Evolutionary conservation across 2,113 vertebrate genomes (phyloP), one percentile per base, ranked within the genome.

Genomic region (Bolborhynchus lineola): DNA sequence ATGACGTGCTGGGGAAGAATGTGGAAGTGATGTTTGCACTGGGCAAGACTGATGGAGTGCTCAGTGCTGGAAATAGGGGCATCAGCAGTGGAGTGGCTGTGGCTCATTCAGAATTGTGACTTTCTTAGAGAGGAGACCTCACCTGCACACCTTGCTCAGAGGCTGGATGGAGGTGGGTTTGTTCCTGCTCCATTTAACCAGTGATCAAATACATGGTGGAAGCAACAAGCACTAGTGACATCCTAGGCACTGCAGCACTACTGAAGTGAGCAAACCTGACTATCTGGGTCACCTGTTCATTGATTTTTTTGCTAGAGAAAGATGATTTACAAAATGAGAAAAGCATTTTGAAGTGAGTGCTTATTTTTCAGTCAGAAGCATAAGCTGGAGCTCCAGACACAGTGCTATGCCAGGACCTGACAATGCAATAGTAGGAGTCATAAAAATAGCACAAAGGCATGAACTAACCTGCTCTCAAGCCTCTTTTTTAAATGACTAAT

Each of bases 401-500:
- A 0, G 15, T 65, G 74, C 68, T 88, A 24, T 82, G 74, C 93
- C 92, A 92, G 76, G 67, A 81, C 52, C 67, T 91, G 88, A 96
- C 84, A 96, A 94, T 77, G 67, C 55, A 82, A 69, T 57, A 93
- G 69, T 44, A 90, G 47, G 41, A 92, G 47, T 77, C 60, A 67
- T 71, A 93, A 92, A 97, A 96, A 92, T 82, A 96, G 53, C 70
- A 89, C 49, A 96, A 80, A 92, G 37, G 46, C 44, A 63, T 33
- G 57, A 85, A 49, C n/a, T 81, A 94, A 91, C 79, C 44, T 89
- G 65, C 57, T 92, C 16, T 82, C 46, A 92, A 69, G 55, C 7
- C 10, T 64, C 15, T 39, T 89, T 74, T 70, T 50, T 67, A 1
- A 60, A 82, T 69, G 2, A 84, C 77, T 92, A 81, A 80, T 76